phyloP scores from a whole-genome alignment of 2,797 vertebrate species.

The Furcifer pardalis region DNA sequence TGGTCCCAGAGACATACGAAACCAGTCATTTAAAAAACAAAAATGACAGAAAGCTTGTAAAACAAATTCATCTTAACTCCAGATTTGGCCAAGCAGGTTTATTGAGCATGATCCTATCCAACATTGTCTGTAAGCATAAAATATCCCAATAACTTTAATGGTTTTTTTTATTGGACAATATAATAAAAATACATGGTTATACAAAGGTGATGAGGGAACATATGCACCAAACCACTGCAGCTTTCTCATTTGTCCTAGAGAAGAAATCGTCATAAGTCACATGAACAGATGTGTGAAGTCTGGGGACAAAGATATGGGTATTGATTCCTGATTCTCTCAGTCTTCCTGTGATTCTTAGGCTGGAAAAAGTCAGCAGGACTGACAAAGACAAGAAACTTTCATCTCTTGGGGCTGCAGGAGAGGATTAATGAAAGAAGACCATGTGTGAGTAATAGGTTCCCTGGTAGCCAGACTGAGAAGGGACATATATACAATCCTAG shows the following conservation, averaged over 20 bases:
- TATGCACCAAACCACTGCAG: neutral
- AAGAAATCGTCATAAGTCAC: conserved; percentile 20
- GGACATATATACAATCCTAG: neutral
- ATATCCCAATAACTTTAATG: conserved; percentile 64
- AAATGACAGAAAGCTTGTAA: conserved; percentile 69
- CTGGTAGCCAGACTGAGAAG: neutral
- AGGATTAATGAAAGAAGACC: neutral
- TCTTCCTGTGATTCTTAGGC: conserved; percentile 51
- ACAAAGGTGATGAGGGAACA: conserved; percentile 37
- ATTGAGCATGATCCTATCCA: conserved; percentile 60
- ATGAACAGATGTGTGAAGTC: neutral
- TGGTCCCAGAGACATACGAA: conserved; percentile 65
- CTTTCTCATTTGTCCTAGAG: neutral
- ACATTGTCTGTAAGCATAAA: conserved; percentile 54
- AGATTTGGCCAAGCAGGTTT: conserved; percentile 64
- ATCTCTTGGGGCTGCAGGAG: neutral
- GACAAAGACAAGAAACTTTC: fast-evolving
- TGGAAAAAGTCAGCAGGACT: conserved; percentile 34
- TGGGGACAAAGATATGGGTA: neutral
- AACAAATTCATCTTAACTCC: conserved; percentile 65
- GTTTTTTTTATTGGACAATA: conserved; percentile 60
- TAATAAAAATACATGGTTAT: conserved; percentile 38
- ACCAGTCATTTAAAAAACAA: conserved; percentile 51
- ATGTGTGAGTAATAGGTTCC: neutral
- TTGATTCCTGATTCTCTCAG: neutral